These are phyloP conservation scores for Cheiracanthium punctorium DNA, from an alignment of 2,888 invertebrate species.

Conservation along the genomic window DNA sequence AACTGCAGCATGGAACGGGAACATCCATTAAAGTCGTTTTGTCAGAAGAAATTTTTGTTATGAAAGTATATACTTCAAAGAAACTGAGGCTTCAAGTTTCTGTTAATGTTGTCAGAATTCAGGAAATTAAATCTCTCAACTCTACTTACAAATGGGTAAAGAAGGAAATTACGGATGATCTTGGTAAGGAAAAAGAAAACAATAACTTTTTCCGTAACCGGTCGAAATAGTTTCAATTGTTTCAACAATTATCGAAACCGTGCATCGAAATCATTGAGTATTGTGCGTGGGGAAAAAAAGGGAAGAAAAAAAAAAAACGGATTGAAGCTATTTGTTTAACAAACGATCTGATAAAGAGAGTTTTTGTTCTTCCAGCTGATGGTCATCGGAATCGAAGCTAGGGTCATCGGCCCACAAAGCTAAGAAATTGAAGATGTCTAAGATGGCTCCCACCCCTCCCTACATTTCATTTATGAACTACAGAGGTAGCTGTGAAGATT, in stretches of 20 bases:
- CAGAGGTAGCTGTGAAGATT: no score
- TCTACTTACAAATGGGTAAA: not conserved
- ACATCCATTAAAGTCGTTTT: no score
- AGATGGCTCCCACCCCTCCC: no score
- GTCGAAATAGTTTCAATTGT: conserved; percentile 50
- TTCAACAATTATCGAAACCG: conserved; percentile 41
- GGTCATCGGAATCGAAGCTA: conserved; percentile 40
- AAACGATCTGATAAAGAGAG: conserved; percentile 57
- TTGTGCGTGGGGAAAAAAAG: conserved; percentile 61
- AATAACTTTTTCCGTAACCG: conserved; percentile 2
- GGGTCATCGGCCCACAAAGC: conserved; percentile 40
- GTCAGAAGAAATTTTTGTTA: no score
- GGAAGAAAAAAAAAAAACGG: not conserved
- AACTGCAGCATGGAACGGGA: no score
- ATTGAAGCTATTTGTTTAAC: conserved; percentile 62
- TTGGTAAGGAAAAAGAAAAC: not conserved
- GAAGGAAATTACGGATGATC: not conserved
- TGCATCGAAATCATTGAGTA: conserved; percentile 33
- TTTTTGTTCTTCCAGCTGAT: conserved; percentile 23
- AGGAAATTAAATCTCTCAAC: not conserved
- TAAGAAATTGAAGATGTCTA: no score
- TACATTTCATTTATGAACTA: no score
- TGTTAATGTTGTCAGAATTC: no score
- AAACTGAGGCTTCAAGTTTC: no score
- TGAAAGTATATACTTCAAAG: no score